phyloP scores from a whole-genome alignment of 2,797 vertebrate species.

The Coilia nasus region DNA sequence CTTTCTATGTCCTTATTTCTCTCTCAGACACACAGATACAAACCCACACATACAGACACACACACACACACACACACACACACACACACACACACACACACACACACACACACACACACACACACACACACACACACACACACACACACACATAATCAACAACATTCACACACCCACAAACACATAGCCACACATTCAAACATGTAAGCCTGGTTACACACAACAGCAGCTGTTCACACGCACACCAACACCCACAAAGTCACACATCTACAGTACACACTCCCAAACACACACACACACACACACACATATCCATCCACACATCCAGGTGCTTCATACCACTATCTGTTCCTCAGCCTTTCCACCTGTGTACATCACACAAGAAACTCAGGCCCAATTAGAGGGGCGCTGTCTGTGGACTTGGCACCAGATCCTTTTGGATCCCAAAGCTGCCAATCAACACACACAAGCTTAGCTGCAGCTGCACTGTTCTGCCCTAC shows the following conservation, averaged over 20 bases:
- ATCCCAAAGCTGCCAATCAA: background rate
- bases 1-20: background rate
- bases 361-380: background rate
- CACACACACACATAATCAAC: too few relatives aligned
- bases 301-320: background rate
- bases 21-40: background rate
- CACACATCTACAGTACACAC: conserved; percentile 28
- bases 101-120: too few relatives aligned
- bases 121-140: too few relatives aligned
- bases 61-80: too few relatives aligned
- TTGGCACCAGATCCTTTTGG: background rate
- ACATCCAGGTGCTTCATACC: background rate
- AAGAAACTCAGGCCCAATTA: background rate
- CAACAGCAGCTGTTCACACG: too few relatives aligned
- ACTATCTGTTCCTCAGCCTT: background rate
- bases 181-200: too few relatives aligned
- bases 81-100: too few relatives aligned
- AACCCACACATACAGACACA: conserved; percentile 15
- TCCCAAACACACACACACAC: conserved; percentile 39
- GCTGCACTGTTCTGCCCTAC: background rate
- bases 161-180: too few relatives aligned
- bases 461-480: background rate
- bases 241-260: too few relatives aligned
- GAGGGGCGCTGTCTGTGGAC: background rate
- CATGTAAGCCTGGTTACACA: too few relatives aligned